Evolutionary conservation across 2,888 invertebrate genomes (phyloP), one percentile per base, ranked within the genome.

Genomic region (Dryococelus australis): DNA sequence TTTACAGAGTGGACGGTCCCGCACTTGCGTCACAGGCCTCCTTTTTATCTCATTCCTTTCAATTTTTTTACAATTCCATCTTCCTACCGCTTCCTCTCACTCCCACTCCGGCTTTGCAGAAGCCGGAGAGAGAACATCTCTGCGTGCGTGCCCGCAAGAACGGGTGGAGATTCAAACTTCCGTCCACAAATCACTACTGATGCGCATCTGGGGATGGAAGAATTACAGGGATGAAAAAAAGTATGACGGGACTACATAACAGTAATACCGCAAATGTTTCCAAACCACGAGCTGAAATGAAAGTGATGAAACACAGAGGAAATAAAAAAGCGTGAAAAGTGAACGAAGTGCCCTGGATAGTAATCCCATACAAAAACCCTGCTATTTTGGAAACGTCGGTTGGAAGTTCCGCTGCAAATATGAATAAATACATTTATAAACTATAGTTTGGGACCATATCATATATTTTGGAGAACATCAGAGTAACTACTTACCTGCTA

Each of bases 101-200:
- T 65, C 65, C n/a, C 47, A 13, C 47, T 2, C 16, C 8, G 47
- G 47, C 47, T 47, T 47, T 47, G 47, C 47, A 47, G 47, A 47
- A 47, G 47, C 47, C 47, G 47, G 47, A 16, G 47, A 65, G 65
- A 8, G 65, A 65, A n/a, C 6, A 6, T 24, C 12, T 24, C 10
- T 47, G 65, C n/a, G 65, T 65, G 65, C n/a, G 65, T 65, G 65
- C 24, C 65, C 65, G 65, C 65, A n/a, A 24, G n/a, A n/a, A n/a
- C 24, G 65, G 65, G 20, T 16, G 65, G 65, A 65, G 65, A 65
- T 65, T 65, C n/a, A 65, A 65, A n/a, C 65, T 65, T 65, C n/a
- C 65, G 24, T 65, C n/a, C 65, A 65, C 65, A 65, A 65, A 65
- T 65, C 65, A 65, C 65, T 65, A n/a, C 65, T 65, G 65, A 65